phyloP scores from a whole-genome alignment of 2,113 vertebrate species.

The Acrocephalus kingi region DNA sequence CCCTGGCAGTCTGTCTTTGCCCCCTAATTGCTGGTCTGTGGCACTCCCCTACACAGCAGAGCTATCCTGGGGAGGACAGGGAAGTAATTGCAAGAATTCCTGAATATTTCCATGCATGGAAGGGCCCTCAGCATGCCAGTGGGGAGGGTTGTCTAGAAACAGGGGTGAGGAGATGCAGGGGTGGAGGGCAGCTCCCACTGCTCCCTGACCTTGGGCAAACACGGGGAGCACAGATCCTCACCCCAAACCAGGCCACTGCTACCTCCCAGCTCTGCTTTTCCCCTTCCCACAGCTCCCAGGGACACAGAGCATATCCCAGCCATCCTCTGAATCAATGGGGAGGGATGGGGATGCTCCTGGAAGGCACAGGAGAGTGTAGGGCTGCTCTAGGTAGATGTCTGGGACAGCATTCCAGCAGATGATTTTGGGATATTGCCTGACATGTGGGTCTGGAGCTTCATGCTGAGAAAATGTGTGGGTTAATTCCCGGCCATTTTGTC shows the following conservation, averaged over 20 bases:
- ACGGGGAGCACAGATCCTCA: background rate
- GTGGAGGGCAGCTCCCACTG: background rate
- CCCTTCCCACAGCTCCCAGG: background rate
- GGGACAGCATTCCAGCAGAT: background rate
- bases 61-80: background rate
- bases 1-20: background rate
- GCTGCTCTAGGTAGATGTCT: background rate
- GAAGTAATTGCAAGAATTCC: background rate
- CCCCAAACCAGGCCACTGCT: background rate
- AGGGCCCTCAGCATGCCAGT: rapidly evolving
- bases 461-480: background rate
- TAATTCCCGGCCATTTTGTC: background rate
- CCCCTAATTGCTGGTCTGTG: background rate
- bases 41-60: background rate
- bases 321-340: rapidly evolving
- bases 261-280: background rate
- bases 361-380: background rate
- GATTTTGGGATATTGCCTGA: background rate
- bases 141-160: background rate
- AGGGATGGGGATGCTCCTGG: background rate
- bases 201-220: background rate
- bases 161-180: background rate
- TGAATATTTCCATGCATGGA: background rate
- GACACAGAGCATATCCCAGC: background rate
- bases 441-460: background rate